phyloP scores from a whole-genome alignment of 2,888 invertebrate genomes.

The Leptarthrus brevirostris region DNA sequence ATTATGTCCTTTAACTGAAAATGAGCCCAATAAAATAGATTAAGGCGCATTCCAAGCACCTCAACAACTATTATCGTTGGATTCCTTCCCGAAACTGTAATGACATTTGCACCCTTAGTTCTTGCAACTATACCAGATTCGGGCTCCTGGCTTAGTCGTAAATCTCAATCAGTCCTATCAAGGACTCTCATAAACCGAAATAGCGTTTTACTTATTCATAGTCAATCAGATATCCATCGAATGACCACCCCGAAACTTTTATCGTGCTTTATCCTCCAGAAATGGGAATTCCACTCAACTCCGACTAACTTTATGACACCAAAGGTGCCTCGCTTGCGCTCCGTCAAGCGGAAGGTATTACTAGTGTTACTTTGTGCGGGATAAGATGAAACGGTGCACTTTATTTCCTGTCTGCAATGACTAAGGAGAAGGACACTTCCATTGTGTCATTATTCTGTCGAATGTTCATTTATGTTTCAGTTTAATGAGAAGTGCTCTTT shows the following conservation, averaged over 20 bases:
- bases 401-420: slow-evolving; percentile 43
- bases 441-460: slow-evolving; percentile 38
- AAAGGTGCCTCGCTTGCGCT: slow-evolving; percentile 36
- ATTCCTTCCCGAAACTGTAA: slow-evolving; percentile 27
- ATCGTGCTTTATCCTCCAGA: slow-evolving; percentile 20
- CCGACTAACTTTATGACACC: slow-evolving; percentile 22
- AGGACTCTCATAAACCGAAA: slow-evolving; percentile 51
- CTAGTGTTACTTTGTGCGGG: slow-evolving; percentile 30
- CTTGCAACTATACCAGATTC: slow-evolving; percentile 20
- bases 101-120: slow-evolving; percentile 42
- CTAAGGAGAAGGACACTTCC: slow-evolving; percentile 30
- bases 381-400: slow-evolving; percentile 40
- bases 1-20: slow-evolving; percentile 30
- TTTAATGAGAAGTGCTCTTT: slow-evolving; percentile 44
- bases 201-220: slow-evolving; percentile 53
- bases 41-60: slow-evolving; percentile 46
- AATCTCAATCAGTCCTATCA: slow-evolving; percentile 52
- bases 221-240: slow-evolving; percentile 52
- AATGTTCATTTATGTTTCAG: slow-evolving; percentile 46
- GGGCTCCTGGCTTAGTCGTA: slow-evolving; percentile 43
- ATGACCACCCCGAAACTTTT: slow-evolving; percentile 48
- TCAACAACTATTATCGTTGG: slow-evolving; percentile 40
- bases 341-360: slow-evolving; percentile 44
- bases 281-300: slow-evolving; percentile 6
- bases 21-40: slow-evolving; percentile 48